Percentiles rank a stretch among this genome's conserved stretches.
Conservation (phyloP, 2,888 invertebrate genomes). For the Lamproptera curius region DNA sequence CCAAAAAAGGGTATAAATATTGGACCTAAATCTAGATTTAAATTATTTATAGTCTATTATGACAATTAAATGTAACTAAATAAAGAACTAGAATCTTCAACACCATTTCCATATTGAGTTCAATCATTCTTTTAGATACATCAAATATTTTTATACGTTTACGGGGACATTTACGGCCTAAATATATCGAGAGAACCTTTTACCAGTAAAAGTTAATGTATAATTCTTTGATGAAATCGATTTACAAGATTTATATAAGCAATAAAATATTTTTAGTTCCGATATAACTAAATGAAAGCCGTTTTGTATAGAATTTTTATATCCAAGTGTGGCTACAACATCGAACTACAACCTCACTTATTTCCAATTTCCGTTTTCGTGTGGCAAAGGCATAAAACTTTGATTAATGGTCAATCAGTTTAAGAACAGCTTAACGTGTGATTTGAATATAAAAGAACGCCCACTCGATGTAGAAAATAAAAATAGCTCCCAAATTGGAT, state of each 20-base stretch:
- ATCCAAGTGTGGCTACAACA: not conserved
- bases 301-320: slow-evolving; percentile 3
- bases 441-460: slow-evolving; percentile 18
- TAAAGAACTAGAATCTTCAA: too few relatives aligned
- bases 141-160: too few relatives aligned
- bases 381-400: slow-evolving; percentile 13
- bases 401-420: slow-evolving; percentile 20
- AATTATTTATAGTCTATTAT: too few relatives aligned
- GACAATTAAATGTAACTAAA: too few relatives aligned
- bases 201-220: not conserved
- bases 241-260: not conserved
- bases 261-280: too few relatives aligned
- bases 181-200: too few relatives aligned
- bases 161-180: too few relatives aligned
- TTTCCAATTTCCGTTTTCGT: slow-evolving; percentile 22
- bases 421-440: slow-evolving; percentile 12
- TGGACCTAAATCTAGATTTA: too few relatives aligned
- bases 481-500: slow-evolving; percentile 2
- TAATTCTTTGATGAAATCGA: not conserved
- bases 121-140: too few relatives aligned
- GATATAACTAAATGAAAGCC: too few relatives aligned
- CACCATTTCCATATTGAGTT: too few relatives aligned
- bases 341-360: slow-evolving; percentile 9
- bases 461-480: slow-evolving; percentile 3
- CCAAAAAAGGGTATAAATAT: too few relatives aligned